phyloP scores from a whole-genome alignment of 2,888 invertebrate species.

The Luperina testacea region DNA sequence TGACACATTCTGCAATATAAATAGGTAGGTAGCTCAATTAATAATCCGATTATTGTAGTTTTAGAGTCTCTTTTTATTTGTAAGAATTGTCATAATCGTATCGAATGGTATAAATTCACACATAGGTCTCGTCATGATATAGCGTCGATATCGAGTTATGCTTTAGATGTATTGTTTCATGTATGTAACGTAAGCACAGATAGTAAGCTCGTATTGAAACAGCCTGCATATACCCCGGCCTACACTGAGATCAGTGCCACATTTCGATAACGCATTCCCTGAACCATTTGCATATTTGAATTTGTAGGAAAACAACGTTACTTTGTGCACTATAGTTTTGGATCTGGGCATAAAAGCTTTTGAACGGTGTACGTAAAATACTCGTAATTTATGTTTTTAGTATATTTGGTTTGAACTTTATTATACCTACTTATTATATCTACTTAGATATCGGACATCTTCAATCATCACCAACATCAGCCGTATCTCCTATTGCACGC shows the following conservation, averaged over 20 bases:
- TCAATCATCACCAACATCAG: no score
- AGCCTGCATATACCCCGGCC: neutral
- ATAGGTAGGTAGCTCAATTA: no score
- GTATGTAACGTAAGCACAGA: conserved; percentile 35
- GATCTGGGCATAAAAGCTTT: neutral
- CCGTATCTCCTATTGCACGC: no score
- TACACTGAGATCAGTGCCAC: conserved; percentile 3
- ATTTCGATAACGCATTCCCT: conserved; percentile 5
- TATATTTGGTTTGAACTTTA: no score
- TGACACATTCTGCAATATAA: no score
- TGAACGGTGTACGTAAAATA: neutral
- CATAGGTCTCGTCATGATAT: conserved; percentile 22
- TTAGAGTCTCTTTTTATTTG: no score
- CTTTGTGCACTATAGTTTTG: neutral
- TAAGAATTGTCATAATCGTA: neutral
- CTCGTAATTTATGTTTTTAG: neutral
- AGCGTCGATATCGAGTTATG: conserved; percentile 43
- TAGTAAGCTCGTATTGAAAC: conserved; percentile 35
- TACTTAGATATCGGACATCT: no score
- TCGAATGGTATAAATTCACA: conserved; percentile 16
- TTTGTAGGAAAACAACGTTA: neutral
- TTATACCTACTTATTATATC: no score
- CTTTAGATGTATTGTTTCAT: conserved; percentile 45
- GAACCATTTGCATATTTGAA: neutral
- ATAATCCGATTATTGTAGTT: no score